Base-by-base conservation (phyloP, 2,113 vertebrate genomes). In the Eurypyga helias region DNA sequence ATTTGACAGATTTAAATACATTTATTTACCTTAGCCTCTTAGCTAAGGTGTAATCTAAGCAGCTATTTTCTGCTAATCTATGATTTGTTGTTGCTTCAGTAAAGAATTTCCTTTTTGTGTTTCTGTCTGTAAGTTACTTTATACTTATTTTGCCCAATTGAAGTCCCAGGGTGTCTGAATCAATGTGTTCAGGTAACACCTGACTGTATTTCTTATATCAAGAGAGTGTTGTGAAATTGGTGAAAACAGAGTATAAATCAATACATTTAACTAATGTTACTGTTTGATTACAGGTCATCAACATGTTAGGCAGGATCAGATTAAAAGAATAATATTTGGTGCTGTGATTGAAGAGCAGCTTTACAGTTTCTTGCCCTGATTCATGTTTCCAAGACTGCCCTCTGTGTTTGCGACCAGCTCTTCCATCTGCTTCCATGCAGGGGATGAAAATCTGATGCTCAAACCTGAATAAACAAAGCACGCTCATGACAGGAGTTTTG, bases 371-470 rank as follows among this genome's bases (percentile, higher is more conserved):
- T 61, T 83, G 36, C 19, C 29, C 33, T 26, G 33, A 49, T 73
- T 85, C 25, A 16, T 10, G 8, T 81, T 90, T 90, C 60, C 60
- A 65, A 90, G 36, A 34, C 17, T 41, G 6, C 23, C 28, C 7
- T 71, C 73, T 28, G 0, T 64, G 13, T 64, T 43, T 86, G 8
- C 46, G 20, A 20, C 25, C 41, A 54, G 3, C 29, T 66, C 41
- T 88, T 17, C 25, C 2, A 1, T 41, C 0, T 0, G 11, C 66
- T 67, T 90, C 49, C 36, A 5, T 0, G 2, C n/a, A 19, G 7
- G 36, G 24, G 5, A 21, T 24, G 65, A 58, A 70, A 87, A 41
- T 21, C 36, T 33, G 21, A 11, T 36, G n/a, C 28, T 91, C 60
- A 66, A 17, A 80, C 10, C 34, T 62, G 43, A 84, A 28, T 29